These are phyloP conservation scores for Macrotrachela quadricornifera DNA, from an alignment of 1,140 invertebrate genomes.

Conservation along the genomic window DNA sequence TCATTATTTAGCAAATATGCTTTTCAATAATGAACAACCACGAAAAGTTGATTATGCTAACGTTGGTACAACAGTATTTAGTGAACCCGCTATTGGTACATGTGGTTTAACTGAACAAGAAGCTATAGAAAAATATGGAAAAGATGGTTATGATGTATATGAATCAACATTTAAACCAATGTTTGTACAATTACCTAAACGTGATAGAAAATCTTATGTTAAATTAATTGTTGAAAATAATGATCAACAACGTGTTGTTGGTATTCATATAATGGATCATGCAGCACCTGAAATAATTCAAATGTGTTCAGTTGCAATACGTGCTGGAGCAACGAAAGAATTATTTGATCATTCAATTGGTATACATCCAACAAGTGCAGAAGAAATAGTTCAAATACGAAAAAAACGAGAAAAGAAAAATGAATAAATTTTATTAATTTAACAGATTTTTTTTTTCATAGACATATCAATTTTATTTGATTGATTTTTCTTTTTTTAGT, in stretches of 20 bases:
- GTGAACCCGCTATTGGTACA: conserved; percentile 36
- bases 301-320: conserved; percentile 38
- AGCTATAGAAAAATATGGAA: conserved; percentile 28
- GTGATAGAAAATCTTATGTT: too few relatives aligned
- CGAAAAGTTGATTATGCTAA: conserved; percentile 32
- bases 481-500: too few relatives aligned
- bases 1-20: conserved; percentile 29
- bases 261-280: conserved; percentile 36
- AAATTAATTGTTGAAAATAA: too few relatives aligned
- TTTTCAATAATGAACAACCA: conserved; percentile 30
- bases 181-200: too few relatives aligned
- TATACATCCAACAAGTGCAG: conserved; percentile 35
- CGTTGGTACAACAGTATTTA: conserved; percentile 38
- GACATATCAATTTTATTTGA: too few relatives aligned
- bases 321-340: conserved; percentile 38
- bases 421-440: too few relatives aligned
- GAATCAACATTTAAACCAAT: conserved; percentile 20
- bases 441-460: too few relatives aligned
- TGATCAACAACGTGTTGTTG: conserved; percentile 30
- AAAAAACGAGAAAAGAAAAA: conserved; percentile 3
- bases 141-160: conserved; percentile 34
- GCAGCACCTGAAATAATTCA: conserved; percentile 39
- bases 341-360: conserved; percentile 39
- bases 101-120: conserved; percentile 36
- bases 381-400: conserved; percentile 26